Conservation (phyloP, 2,113 vertebrate genomes). For the Calonectris borealis region DNA sequence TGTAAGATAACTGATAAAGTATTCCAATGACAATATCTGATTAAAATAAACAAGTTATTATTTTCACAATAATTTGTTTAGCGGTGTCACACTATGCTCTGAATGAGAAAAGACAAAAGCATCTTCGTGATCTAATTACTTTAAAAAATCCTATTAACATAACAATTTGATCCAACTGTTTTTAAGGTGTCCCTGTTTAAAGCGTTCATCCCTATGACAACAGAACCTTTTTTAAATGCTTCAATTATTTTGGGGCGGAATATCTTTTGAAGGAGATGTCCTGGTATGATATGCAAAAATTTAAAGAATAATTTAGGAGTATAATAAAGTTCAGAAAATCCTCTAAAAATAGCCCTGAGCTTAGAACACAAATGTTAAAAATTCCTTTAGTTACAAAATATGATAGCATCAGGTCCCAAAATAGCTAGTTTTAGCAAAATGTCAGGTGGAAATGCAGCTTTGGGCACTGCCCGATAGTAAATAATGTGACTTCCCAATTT, state of each 20-base stretch:
- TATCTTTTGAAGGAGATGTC: not conserved
- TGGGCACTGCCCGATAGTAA: not conserved
- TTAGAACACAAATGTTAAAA: not conserved
- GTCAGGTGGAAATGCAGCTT: not conserved
- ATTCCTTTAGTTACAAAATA: not conserved
- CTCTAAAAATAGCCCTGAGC: not conserved
- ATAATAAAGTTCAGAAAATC: not conserved
- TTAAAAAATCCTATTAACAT: slow-evolving; percentile 65
- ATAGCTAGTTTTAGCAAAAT: not conserved
- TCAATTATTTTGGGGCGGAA: slow-evolving; percentile 11
- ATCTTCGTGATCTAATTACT: slow-evolving; percentile 69
- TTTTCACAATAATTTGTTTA: slow-evolving; percentile 72
- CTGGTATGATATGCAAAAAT: not conserved
- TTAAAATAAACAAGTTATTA: slow-evolving; percentile 73
- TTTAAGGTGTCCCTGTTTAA: slow-evolving; percentile 15
- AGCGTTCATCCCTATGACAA: slow-evolving; percentile 16
- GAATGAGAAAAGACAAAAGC: slow-evolving; percentile 66
- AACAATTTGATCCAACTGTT: slow-evolving; percentile 46
- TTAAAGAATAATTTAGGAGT: not conserved
- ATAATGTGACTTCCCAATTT: not conserved
- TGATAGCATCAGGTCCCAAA: not conserved
- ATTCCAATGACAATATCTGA: slow-evolving; percentile 60
- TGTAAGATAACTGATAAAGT: slow-evolving; percentile 28
- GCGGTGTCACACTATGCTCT: slow-evolving; percentile 48
- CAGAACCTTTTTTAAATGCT: slow-evolving; percentile 12